Evolutionary conservation across 1,140 invertebrate genomes (phyloP).

Genomic region (Prorops nasuta): DNA sequence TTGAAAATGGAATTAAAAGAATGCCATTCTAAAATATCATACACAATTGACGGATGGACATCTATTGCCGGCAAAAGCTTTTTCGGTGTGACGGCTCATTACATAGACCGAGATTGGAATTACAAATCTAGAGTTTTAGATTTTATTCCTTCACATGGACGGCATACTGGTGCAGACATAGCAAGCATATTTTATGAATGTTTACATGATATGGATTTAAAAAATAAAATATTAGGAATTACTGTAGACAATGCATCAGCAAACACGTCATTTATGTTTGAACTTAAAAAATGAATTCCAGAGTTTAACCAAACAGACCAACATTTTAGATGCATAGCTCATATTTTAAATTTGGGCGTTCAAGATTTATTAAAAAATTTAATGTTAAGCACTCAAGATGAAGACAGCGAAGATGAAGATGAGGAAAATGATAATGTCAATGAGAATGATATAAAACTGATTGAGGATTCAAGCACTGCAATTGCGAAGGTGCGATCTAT

Average conservation of each 20-base stretch:
- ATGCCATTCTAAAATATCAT: conserved; percentile 10
- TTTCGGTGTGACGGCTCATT: conserved; percentile 11
- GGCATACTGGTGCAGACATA: conserved; percentile 10
- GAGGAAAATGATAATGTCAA: too few relatives aligned
- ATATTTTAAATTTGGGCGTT: conserved; percentile 12
- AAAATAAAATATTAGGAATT: conserved; percentile 3
- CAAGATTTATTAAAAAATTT: too few relatives aligned
- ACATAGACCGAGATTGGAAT: conserved; percentile 10
- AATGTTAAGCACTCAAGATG: too few relatives aligned
- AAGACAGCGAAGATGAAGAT: too few relatives aligned
- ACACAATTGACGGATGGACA: too few relatives aligned
- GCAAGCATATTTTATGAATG: conserved; percentile 6
- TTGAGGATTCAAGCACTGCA: too few relatives aligned
- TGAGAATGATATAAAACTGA: too few relatives aligned
- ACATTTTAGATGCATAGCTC: conserved; percentile 7
- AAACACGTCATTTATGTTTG: conserved; percentile 4
- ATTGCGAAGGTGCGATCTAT: too few relatives aligned
- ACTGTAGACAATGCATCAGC: too few relatives aligned
- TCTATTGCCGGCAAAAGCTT: conserved; percentile 5
- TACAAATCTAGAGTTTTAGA: conserved; percentile 10
- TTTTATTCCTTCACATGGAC: conserved; percentile 7
- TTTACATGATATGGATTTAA: not conserved
- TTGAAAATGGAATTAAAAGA: conserved; percentile 6
- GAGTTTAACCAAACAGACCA: conserved; percentile 4
- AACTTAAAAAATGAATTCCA: conserved; percentile 2